Conservation (phyloP, 2,113 vertebrate species). For the Apteryx owenii region DNA sequence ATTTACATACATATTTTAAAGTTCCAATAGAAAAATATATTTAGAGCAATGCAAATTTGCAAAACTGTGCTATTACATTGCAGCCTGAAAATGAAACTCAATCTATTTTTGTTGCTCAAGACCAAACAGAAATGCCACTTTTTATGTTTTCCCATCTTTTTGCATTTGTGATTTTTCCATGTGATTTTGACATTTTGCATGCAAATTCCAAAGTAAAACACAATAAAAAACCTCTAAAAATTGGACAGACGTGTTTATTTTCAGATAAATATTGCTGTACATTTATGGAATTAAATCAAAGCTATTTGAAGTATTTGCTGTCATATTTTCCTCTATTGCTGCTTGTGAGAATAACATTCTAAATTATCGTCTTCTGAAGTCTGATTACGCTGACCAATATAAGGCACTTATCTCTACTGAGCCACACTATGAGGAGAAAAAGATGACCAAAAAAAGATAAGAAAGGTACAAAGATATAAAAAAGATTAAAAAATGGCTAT, state of each 20-base stretch:
- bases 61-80: background rate
- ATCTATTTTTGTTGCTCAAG: background rate
- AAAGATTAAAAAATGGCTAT: background rate
- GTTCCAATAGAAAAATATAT: background rate
- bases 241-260: background rate
- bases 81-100: background rate
- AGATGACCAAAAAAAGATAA: too few species aligned
- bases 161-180: background rate
- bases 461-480: background rate
- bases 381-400: background rate
- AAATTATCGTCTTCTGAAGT: background rate
- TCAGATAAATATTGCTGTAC: background rate
- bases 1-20: background rate
- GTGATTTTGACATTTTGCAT: background rate
- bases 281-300: background rate
- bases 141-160: background rate
- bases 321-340: background rate
- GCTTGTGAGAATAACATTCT: background rate
- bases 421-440: background rate
- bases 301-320: background rate
- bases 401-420: background rate
- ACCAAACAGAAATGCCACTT: background rate
- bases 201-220: background rate
- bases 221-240: background rate
- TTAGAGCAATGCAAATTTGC: background rate